These are phyloP conservation scores for Phrixothrix hirtus DNA, from an alignment of 2,888 invertebrate genomes.

Conservation along the genomic window DNA sequence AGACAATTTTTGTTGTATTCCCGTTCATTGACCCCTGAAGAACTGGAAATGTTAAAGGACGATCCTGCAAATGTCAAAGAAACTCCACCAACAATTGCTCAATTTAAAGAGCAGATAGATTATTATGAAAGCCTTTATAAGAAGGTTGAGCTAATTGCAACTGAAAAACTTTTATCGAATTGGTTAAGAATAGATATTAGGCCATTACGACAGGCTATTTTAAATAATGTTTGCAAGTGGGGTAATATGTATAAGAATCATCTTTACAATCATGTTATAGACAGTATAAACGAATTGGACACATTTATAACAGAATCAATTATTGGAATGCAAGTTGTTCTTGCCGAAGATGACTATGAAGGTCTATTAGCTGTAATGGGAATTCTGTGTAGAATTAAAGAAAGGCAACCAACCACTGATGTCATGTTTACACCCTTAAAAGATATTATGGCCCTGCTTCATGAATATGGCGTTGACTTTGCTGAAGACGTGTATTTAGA, in stretches of 20 bases:
- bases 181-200: conserved; percentile 82
- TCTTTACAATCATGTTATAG: conserved; percentile 78
- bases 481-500: conserved; percentile 76
- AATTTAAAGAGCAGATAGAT: conserved; percentile 83
- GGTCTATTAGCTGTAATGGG: conserved; percentile 82
- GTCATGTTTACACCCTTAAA: conserved; percentile 88
- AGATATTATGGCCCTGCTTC: conserved; percentile 82
- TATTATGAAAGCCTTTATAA: conserved; percentile 78
- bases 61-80: conserved; percentile 47
- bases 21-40: conserved; percentile 71
- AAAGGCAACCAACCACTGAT: conserved; percentile 77
- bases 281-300: conserved; percentile 75
- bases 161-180: conserved; percentile 68
- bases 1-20: conserved; percentile 77
- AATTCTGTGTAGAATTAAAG: conserved; percentile 76
- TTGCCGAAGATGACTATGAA: conserved; percentile 84
- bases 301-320: conserved; percentile 78
- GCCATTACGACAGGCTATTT: conserved; percentile 78
- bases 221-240: conserved; percentile 87
- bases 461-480: conserved; percentile 85
- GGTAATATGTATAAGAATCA: conserved; percentile 85
- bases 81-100: conserved; percentile 68
- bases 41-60: conserved; percentile 63
- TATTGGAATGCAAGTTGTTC: conserved; percentile 69
- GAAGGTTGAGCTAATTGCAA: conserved; percentile 70